Evolutionary conservation across 2,888 invertebrate genomes (phyloP), one percentile per base, ranked within the genome.

Genomic region (Drosophila mettleri): DNA sequence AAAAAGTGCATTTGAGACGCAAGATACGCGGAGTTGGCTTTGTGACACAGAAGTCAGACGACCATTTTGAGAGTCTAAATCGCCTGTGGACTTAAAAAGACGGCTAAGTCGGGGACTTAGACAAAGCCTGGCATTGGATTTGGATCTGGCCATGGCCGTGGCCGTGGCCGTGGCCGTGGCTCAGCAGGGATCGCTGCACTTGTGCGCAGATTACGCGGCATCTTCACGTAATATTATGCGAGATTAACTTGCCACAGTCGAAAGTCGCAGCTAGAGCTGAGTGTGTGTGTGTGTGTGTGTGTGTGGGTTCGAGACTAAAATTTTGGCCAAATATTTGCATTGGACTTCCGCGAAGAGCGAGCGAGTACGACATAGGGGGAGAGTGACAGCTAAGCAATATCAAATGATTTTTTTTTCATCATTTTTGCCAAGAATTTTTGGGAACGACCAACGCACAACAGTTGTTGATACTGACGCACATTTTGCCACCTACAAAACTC

Each of bases 401-500:
- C 71, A 87, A 86, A 81, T 78, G 58, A 87, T 66, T 69, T 70
- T 61, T 43, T 60, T 61, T 60, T 43, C 64, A 65, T 85, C 51
- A 69, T 77, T 77, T 72, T 77, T 79, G 64, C 38, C 16, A 58
- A 46, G 63, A 79, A 51, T 62, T 31, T 24, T 29, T 18, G 57
- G 5, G 27, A 16, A 8, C 16, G 12, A 63, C 62, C 68, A 77
- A 77, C 67, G 59, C 9, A 36, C 22, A 24, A 41, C 18, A 67
- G 68, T 78, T 77, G 78, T 73, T 78, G 76, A 78, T 69, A 62
- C 67, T 66, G 62, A 68, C 67, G 66, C 78, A 86, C 66, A 80
- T 61, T 80, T 88, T 74, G 70, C 85, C 85, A 87, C 85, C 89
- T 86, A 75, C 73, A 72, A 87, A 88, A 87, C 85, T 66, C 60